Evolutionary conservation across 30 jellyfish, hydroid and myxozoan genomes (phyloP).

Genomic region (Haliclystus octoradiatus): DNA sequence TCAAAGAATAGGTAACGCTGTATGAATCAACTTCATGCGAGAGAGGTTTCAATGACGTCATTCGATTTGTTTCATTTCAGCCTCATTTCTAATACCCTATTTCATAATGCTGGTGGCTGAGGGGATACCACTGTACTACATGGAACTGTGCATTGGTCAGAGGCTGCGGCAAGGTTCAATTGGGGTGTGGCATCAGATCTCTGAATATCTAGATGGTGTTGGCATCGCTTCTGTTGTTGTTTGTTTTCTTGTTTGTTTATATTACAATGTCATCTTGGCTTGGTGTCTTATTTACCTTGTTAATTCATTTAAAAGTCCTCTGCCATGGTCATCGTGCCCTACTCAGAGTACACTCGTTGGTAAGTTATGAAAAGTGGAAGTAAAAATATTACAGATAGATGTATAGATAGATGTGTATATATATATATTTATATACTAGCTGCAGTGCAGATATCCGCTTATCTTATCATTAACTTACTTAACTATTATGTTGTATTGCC

Average conservation of each 20-base stretch:
- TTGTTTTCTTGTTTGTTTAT: conserved; percentile 84
- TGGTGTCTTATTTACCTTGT: conserved; percentile 93
- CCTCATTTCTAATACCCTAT: conserved; percentile 94
- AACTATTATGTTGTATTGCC: no score
- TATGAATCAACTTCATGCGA: no score
- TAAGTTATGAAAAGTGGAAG: conserved; percentile 3
- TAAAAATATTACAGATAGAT: no score
- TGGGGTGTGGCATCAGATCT: conserved; percentile 93
- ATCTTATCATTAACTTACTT: no score
- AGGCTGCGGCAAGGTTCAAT: conserved; percentile 89
- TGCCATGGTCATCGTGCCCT: conserved; percentile 98
- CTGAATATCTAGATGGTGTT: conserved; percentile 91
- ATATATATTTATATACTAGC: no score
- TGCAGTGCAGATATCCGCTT: no score
- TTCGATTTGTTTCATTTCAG: conserved; percentile 20
- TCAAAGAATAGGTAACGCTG: no score
- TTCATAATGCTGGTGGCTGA: conserved; percentile 83
- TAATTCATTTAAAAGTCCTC: conserved; percentile 73
- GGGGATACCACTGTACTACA: conserved; percentile 90
- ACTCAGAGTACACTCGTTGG: conserved; percentile 40
- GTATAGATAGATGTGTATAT: no score
- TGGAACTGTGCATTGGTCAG: conserved; percentile 97
- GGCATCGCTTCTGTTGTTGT: conserved; percentile 88
- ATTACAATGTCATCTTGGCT: conserved; percentile 92
- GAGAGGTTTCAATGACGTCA: not conserved